Base-by-base conservation (phyloP, 1,140 invertebrate species). In the Bacillus rossius region DNA sequence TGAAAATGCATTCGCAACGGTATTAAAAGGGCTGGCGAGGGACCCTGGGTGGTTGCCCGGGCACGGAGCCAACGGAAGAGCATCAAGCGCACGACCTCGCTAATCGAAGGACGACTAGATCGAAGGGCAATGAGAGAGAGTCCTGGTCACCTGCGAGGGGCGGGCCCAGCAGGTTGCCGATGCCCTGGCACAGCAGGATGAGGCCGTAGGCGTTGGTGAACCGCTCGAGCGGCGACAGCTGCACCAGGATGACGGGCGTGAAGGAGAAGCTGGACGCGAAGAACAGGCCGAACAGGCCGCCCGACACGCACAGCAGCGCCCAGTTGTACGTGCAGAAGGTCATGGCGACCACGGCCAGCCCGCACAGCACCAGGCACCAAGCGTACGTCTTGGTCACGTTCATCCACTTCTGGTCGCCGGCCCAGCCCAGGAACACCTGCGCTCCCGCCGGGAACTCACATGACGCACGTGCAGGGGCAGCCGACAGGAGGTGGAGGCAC, bases 131-230 rank as follows among this genome's bases (percentile, higher is more conserved):
- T 34, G 29, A 34, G 29, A 10, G n/a, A 3, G 34, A 50, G 40
- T 16, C 16, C 51, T n/a, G n/a, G n/a, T 8, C 61, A 75, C 81
- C 84, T 59, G 78, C 80, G 41, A 85, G 61, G 63, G 82, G 84
- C 16, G 85, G 83, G 40, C 86, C 85, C 38, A 86, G 69, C 14
- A 87, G 73, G 65, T 84, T 83, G 13, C 83, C 84, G 52, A 87
- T 76, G 16, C 94, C 94, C 76, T 95, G 91, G 66, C 92, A 89
- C 14, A 96, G 73, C 17, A 94, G 75, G 41, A 92, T 83, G 29
- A 96, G 75, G 29, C 94, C 93, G 72, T 96, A 96, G 7, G 90
- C 91, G 63, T 86, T 87, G 1, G 92, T 93, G 69, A 97, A 94
- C 49, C 81, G 75, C 49, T 91, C 87, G 61, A 92, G 70, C 1